phyloP scores from a whole-genome alignment of 2,797 vertebrate genomes.

The Cynopterus sphinx region DNA sequence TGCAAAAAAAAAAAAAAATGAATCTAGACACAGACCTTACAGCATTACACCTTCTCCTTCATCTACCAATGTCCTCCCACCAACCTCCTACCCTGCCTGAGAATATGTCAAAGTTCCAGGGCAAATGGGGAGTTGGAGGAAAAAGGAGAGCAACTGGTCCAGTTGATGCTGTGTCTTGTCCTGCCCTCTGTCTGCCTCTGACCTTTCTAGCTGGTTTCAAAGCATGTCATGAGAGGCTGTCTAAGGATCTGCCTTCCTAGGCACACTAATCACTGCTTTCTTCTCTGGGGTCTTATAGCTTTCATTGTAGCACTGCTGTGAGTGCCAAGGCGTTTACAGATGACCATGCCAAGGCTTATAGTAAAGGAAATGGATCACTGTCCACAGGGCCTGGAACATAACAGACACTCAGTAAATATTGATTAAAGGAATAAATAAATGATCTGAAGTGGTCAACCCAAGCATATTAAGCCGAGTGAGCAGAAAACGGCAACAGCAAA shows the following conservation, averaged over 20 bases:
- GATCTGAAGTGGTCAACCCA: constrained; percentile 17
- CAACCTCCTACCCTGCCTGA: neutral
- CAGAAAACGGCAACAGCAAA: constrained; percentile 30
- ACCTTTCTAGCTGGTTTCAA: neutral
- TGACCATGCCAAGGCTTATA: neutral
- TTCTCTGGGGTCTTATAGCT: neutral
- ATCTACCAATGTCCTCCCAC: neutral
- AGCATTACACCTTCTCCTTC: neutral
- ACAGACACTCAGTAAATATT: constrained; percentile 38
- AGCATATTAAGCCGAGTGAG: constrained; percentile 17
- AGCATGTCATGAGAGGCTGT: neutral
- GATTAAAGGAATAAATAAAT: constrained; percentile 49
- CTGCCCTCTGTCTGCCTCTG: neutral
- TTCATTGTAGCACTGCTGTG: neutral
- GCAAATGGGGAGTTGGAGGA: neutral
- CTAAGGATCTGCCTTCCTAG: neutral
- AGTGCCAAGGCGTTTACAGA: neutral
- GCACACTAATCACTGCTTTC: neutral
- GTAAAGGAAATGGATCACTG: neutral
- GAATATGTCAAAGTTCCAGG: neutral
- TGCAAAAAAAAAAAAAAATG: neutral
- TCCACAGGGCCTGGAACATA: neutral
- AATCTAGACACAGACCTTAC: neutral
- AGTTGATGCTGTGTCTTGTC: neutral
- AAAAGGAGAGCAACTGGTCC: neutral